Evolutionary conservation across 2,888 invertebrate species (phyloP).

Genomic region (Catonia carolina): DNA sequence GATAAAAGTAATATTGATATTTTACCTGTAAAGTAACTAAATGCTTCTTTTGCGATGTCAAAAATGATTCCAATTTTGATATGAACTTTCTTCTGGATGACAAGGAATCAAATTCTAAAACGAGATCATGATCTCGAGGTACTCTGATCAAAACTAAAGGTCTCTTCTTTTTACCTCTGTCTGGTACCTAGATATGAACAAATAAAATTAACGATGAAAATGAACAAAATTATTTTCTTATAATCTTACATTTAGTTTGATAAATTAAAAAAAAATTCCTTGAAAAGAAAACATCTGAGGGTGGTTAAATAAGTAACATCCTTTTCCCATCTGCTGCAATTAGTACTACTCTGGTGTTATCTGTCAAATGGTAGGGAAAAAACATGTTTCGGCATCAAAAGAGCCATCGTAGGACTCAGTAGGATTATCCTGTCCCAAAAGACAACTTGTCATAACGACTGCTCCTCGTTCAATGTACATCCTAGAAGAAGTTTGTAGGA

Average conservation of each 20-base stretch:
- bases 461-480: no score
- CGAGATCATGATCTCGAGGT: slow-evolving; percentile 85
- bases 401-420: no score
- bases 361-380: no score
- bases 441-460: no score
- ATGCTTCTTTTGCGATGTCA: slow-evolving; percentile 74
- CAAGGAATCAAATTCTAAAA: slow-evolving; percentile 79
- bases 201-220: background rate
- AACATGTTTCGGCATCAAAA: no score
- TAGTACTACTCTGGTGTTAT: no score
- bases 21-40: slow-evolving; percentile 63
- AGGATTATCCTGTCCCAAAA: no score
- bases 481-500: no score
- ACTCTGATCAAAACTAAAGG: slow-evolving; percentile 77
- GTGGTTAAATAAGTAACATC: no score
- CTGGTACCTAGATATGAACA: slow-evolving; percentile 29
- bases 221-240: background rate
- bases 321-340: no score
- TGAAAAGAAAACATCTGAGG: no score
- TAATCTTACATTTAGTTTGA: background rate
- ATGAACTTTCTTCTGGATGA: slow-evolving; percentile 78
- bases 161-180: slow-evolving; percentile 58
- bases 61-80: slow-evolving; percentile 76
- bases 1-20: no score
- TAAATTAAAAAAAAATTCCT: background rate